These are phyloP conservation scores for Zaprionus kolodkinae DNA, from an alignment of 1,140 invertebrate genomes.

Conservation along the genomic window DNA sequence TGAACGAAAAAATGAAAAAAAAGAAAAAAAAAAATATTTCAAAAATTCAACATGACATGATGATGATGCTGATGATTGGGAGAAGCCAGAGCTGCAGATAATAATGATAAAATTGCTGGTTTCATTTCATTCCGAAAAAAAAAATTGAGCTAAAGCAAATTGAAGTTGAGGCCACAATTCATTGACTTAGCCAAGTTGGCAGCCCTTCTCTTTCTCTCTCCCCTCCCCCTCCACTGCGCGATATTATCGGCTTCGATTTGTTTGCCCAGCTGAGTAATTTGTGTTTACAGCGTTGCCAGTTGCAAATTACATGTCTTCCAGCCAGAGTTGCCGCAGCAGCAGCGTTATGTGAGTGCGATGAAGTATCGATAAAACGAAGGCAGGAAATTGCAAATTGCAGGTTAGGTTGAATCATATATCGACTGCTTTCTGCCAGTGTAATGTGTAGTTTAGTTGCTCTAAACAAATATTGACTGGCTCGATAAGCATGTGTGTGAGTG, in stretches of 20 bases:
- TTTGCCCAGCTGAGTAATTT: conserved; percentile 81
- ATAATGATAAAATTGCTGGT: conserved; percentile 31
- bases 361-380: conserved; percentile 56
- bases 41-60: conserved; percentile 40
- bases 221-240: conserved; percentile 17
- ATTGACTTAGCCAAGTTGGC: conserved; percentile 66
- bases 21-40: conserved; percentile 61
- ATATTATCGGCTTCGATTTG: conserved; percentile 76
- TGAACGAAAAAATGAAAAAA: conserved; percentile 31
- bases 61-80: conserved; percentile 17
- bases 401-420: conserved; percentile 34
- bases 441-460: conserved; percentile 45
- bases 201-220: not conserved
- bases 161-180: conserved; percentile 77
- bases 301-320: conserved; percentile 68
- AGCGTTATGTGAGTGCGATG: conserved; percentile 51
- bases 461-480: conserved; percentile 62
- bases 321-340: not conserved
- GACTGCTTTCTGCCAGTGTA: conserved; percentile 36
- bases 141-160: conserved; percentile 64
- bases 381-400: conserved; percentile 78
- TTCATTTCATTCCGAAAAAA: conserved; percentile 35
- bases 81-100: conserved; percentile 10
- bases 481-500: conserved; percentile 18
- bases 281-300: conserved; percentile 66